Conservation (phyloP, 2,888 invertebrate genomes). For the Syritta pipiens region DNA sequence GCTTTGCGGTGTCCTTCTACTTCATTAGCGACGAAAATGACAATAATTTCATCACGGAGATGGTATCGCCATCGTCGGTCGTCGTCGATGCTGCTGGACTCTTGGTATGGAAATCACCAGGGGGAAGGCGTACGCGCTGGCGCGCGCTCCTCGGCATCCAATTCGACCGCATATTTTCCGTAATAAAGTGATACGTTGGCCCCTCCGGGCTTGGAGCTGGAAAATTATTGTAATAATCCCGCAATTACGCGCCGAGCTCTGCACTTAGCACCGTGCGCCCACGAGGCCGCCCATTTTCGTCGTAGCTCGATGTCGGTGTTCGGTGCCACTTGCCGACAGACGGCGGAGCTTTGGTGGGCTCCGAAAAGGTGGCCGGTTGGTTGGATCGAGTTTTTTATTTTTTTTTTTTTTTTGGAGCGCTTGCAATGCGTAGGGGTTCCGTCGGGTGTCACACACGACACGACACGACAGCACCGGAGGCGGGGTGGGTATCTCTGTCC, state of each 20-base stretch:
- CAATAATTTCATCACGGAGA: slow-evolving; percentile 59
- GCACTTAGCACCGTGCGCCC: slow-evolving; percentile 60
- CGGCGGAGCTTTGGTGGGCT: neutral
- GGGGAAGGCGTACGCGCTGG: too few relatives aligned
- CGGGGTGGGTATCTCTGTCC: neutral
- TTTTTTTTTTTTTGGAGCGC: too few relatives aligned
- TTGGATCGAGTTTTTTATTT: slow-evolving; percentile 9
- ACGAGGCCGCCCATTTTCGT: slow-evolving; percentile 55
- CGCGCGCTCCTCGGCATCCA: slow-evolving; percentile 22
- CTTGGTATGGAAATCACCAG: slow-evolving; percentile 35
- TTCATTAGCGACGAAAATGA: slow-evolving; percentile 56
- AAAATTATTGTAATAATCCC: slow-evolving; percentile 67
- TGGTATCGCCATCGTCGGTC: slow-evolving; percentile 32
- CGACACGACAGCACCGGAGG: neutral
- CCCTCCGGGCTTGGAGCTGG: slow-evolving; percentile 15
- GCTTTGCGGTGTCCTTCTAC: slow-evolving; percentile 34
- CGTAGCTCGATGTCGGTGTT: neutral
- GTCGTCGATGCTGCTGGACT: neutral
- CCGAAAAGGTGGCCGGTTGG: too few relatives aligned
- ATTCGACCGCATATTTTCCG: slow-evolving; percentile 47
- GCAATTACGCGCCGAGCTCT: slow-evolving; percentile 63
- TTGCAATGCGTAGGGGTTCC: slow-evolving; percentile 53
- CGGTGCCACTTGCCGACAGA: too few relatives aligned
- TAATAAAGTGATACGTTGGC: slow-evolving; percentile 62
- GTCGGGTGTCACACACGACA: slow-evolving; percentile 57